Evolutionary conservation across 2,113 vertebrate species (phyloP).

Genomic region (Leptobrachium ailaonicum): DNA sequence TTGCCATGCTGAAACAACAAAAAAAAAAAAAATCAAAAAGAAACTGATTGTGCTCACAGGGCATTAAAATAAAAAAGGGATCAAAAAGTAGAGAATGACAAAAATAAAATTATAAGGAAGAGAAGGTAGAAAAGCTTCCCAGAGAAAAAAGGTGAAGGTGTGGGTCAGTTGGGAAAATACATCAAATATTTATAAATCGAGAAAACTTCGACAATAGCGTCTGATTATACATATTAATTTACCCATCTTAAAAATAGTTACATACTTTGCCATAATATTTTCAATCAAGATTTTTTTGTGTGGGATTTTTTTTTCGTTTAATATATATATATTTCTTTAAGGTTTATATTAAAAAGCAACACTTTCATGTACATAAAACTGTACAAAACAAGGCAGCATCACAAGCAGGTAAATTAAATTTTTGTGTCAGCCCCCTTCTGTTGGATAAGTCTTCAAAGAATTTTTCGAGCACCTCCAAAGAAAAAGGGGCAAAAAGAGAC

Average conservation of each 20-base stretch:
- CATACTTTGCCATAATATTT: constrained; percentile 59
- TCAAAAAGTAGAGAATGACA: constrained; percentile 54
- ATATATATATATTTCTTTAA: constrained; percentile 58
- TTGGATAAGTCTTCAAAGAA: constrained; percentile 5
- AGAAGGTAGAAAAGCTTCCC: constrained; percentile 65
- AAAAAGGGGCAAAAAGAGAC: constrained; percentile 73
- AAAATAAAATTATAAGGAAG: constrained; percentile 34
- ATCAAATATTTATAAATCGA: constrained; percentile 86
- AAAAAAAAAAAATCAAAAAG: constrained; percentile 78
- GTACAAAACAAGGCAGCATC: constrained; percentile 95
- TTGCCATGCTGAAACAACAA: constrained; percentile 72
- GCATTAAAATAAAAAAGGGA: constrained; percentile 66
- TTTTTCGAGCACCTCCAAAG: constrained; percentile 18
- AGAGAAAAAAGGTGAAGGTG: constrained; percentile 71
- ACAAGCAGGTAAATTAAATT: constrained; percentile 80
- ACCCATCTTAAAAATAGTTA: constrained; percentile 83
- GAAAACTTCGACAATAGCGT: constrained; percentile 83
- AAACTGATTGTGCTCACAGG: constrained; percentile 82
- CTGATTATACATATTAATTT: constrained; percentile 65
- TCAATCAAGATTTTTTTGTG: constrained; percentile 61
- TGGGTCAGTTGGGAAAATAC: constrained; percentile 73
- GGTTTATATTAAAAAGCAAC: constrained; percentile 82
- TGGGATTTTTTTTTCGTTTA: constrained; percentile 57
- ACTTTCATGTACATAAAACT: constrained; percentile 98
- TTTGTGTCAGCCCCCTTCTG: constrained; percentile 64